Evolutionary conservation across 2,797 vertebrate genomes (phyloP), one percentile per base, ranked within the genome.

Genomic region (Pteropus rufus): DNA sequence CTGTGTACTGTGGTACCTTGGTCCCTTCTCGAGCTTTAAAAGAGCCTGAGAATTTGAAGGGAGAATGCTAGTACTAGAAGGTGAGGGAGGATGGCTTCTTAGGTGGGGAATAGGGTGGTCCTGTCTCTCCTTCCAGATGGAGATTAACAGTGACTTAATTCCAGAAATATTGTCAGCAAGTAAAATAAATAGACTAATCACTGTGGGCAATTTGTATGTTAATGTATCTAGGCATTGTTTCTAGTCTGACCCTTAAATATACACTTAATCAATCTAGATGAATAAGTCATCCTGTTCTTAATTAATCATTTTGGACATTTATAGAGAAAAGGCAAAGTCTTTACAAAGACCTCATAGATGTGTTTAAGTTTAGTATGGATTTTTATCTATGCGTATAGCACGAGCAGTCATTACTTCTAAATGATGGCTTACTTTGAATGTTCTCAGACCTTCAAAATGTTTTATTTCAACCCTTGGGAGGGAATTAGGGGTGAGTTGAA

Each of bases 121-220:
- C 67, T 76, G 73, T 95, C 86, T 77, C 70, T 87, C 70, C 46
- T 58, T 92, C 86, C 93, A 97, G 97, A 98, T 95, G 79, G 92
- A 96, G 97, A 98, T 98, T 98, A 98, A 98, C 97, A 94, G 92
- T 98, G 98, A 98, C 96, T 98, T 98, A 98, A 98, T 97, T 97
- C 93, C 97, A 98, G 97, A 98, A 98, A 98, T 96, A 98, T 96
- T 94, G 97, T 97, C 97, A 97, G 98, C 97, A 98, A 98, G 96
- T 97, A 98, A 98, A 97, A 95, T 96, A 98, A 97, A 98, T 97
- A 98, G 98, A 98, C 94, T 98, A 98, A 98, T 98, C 96, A 98
- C 69, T 79, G 96, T 92, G 96, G 70, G 95, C 95, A 98, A 97
- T 98, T 98, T 95, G 96, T 98, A 96, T 95, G 96, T 97, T 98